phyloP scores from a whole-genome alignment of 2,797 vertebrate species.

The Pangasius djambal region DNA sequence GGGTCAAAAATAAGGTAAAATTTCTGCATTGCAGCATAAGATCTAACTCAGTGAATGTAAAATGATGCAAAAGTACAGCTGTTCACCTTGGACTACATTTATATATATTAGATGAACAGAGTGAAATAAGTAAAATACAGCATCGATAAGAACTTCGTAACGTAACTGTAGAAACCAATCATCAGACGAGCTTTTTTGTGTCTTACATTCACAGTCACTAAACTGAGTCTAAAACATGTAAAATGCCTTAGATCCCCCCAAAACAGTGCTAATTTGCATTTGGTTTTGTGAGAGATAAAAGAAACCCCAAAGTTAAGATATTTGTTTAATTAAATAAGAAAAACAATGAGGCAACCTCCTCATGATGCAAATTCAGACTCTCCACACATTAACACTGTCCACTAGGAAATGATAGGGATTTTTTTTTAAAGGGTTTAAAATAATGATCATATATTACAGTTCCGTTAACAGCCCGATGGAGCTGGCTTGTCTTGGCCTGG shows the following conservation, averaged over 20 bases:
- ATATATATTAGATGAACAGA: constrained; percentile 35
- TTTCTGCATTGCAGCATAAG: constrained; percentile 27
- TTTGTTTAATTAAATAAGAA: constrained; percentile 57
- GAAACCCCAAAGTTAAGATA: constrained; percentile 42
- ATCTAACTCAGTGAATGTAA: constrained; percentile 39
- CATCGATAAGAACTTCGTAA: constrained; percentile 42
- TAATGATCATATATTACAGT: constrained; percentile 53
- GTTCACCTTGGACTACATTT: constrained; percentile 36
- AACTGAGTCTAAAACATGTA: constrained; percentile 33
- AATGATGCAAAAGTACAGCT: constrained; percentile 42
- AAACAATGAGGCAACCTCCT: constrained; percentile 36
- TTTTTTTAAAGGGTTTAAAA: constrained; percentile 60
- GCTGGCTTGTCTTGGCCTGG: constrained; percentile 61
- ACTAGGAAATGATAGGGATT: constrained; percentile 41
- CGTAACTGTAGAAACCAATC: constrained; percentile 25
- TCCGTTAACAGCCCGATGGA: constrained; percentile 55
- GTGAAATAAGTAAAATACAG: constrained; percentile 52
- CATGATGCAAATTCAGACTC: constrained; percentile 45
- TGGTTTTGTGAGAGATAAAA: constrained; percentile 50
- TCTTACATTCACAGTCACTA: constrained; percentile 20
- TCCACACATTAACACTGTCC: constrained; percentile 53
- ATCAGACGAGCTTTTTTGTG: not conserved
- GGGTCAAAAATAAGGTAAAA: constrained; percentile 23
- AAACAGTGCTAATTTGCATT: constrained; percentile 31
- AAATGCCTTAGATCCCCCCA: constrained; percentile 33